Evolutionary conservation across 2,888 invertebrate species (phyloP), one percentile per base, ranked within the genome.

Genomic region (Coleophora flavipennella): DNA sequence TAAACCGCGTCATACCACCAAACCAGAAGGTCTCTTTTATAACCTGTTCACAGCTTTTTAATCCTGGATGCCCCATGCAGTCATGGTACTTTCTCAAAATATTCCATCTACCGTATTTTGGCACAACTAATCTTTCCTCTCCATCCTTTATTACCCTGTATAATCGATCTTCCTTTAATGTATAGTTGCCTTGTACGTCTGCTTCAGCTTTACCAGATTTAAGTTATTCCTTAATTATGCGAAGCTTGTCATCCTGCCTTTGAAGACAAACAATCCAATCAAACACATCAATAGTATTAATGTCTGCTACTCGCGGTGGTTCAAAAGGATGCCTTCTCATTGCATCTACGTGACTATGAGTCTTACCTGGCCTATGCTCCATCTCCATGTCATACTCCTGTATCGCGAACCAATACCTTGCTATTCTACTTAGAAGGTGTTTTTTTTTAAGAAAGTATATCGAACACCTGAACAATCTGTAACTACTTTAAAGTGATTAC

Each of bases 331-430:
- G 11, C 9, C 37, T 2, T 13, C 37, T 37, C 6, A 37, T 11
- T n/a, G 31, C 31, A 8, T 37, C 37, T 8, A 37, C 37, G 14
- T 37, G 37, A 1, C 9, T 12, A 7, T 12, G 7, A 3, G 12
- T 8, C 2, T 37, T 10, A 3, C 37, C 37, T 2, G 37, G 31
- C 12, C 37, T 14, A 14, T 37, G 12, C 6, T 37, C 37, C 1
- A 31, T n/a, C 1, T 25, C 25, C 1, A 37, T 28, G 12, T 34
- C 14, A 11, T 12, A 42, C 7, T 42, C 41, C 29, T 42, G 41
- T 8, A 44, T 9, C 13, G 33, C 36, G 1, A 45, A 29, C 45
- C 45, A 45, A 42, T 41, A 43, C 10, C 46, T 13, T 11, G 42
- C 43, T 9, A 43, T 39, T 3, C 42, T 7, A 7, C 42, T 40